Evolutionary conservation across 2,113 vertebrate species (phyloP), one percentile per base, ranked within the genome.

Genomic region (Urocitellus parryii): DNA sequence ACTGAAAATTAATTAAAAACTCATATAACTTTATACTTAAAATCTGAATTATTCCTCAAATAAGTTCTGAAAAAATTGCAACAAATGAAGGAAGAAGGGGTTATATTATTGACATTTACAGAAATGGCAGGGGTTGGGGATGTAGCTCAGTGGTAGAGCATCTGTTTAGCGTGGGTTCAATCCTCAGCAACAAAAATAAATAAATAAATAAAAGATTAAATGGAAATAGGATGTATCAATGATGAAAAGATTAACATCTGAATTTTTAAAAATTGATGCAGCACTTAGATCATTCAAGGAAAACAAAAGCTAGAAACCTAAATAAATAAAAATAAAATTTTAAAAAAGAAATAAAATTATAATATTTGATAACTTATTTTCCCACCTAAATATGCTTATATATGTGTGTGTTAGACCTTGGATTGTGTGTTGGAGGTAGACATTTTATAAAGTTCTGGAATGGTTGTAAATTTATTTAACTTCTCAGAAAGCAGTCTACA

Each of bases 321-420:
- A 18, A 63, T 74, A 32, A 58, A 58, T 58, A 58, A 58, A 58
- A 58, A 22, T 8, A 65, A 65, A 65, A 32, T 67, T 13, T 45
- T 45, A 48, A 45, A 94, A 93, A 45, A 88, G 7, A 88, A 91
- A 67, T 79, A 68, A 73, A 80, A 95, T 88, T 16, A 77, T 58
- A 93, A 76, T 73, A 67, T 68, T 2, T 68, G 34, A 90, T 87
- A 86, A 34, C 18, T 2, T 56, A 84, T 70, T 81, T 94, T 94
- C 8, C 5, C 20, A 89, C 22, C 11, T 94, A 89, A 95, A 77
- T 94, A 74, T 72, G 22, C 5, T 61, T 37, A 22, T 29, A 20
- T n/a, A 39, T 77, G n/a, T 81, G 12, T 91, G 5, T 74, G 22
- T 17, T 82, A 82, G 42, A 65, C 22, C n/a, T 91, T 70, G 14